These are phyloP conservation scores for Platorchestia sp. DNA, from an alignment of 1,140 invertebrate genomes.

Conservation along the genomic window DNA sequence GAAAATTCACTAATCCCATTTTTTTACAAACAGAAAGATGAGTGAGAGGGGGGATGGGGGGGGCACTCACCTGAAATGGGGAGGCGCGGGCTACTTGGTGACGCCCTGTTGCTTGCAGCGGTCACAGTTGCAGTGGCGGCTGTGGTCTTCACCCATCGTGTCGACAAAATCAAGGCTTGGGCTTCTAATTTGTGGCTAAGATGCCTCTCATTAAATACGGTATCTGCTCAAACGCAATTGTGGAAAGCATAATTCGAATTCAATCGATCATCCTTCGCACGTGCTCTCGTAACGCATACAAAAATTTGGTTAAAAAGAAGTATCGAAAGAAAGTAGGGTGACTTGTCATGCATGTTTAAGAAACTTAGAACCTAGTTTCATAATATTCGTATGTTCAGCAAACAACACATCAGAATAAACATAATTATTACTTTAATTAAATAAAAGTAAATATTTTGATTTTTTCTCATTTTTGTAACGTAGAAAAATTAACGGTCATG, in stretches of 20 bases:
- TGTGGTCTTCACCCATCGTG: conserved; percentile 45
- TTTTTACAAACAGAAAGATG: background rate
- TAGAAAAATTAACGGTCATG: no score
- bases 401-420: no score
- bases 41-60: background rate
- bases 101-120: conserved; percentile 30
- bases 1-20: background rate
- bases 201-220: background rate
- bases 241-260: background rate
- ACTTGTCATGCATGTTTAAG: no score
- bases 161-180: background rate
- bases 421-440: no score
- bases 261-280: background rate
- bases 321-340: no score
- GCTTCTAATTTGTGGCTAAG: background rate
- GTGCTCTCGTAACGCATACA: no score
- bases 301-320: no score
- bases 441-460: no score
- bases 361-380: no score
- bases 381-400: no score
- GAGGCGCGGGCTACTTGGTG: background rate
- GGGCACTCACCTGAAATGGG: background rate
- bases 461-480: no score
- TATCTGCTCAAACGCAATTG: background rate
- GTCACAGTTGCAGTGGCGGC: conserved; percentile 40